Conservation (phyloP, 1,140 invertebrate species). For the Riptortus pedestris region DNA sequence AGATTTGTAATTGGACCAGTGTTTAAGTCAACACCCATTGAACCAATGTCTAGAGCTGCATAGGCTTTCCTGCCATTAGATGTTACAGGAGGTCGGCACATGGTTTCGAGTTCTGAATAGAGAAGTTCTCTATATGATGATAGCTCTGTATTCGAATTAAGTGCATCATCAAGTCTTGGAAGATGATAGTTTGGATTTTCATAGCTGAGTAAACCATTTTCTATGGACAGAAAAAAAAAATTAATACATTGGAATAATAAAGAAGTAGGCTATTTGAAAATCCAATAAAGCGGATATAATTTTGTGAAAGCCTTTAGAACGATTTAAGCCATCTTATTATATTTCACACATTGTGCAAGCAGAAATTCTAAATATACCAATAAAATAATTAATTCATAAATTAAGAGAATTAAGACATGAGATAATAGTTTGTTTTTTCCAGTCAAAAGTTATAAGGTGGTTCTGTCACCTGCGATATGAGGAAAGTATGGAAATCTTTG, state of each 20-base stretch:
- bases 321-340: too few species aligned
- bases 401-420: too few species aligned
- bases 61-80: slow-evolving; percentile 48
- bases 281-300: too few species aligned
- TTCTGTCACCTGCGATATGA: too few species aligned
- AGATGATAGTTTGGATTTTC: slow-evolving; percentile 80
- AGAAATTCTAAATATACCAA: too few species aligned
- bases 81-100: slow-evolving; percentile 38
- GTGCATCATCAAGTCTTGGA: slow-evolving; percentile 61
- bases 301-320: too few species aligned
- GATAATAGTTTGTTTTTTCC: too few species aligned
- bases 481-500: too few species aligned
- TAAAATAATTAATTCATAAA: too few species aligned
- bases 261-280: too few species aligned
- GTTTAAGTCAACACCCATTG: slow-evolving; percentile 60
- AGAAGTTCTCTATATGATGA: slow-evolving; percentile 34
- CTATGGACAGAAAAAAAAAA: slow-evolving; percentile 45
- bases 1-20: slow-evolving; percentile 47
- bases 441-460: too few species aligned
- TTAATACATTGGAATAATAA: slow-evolving; percentile 9
- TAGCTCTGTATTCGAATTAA: slow-evolving; percentile 59
- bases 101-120: slow-evolving; percentile 51
- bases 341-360: too few species aligned
- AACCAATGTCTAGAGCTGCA: slow-evolving; percentile 51
- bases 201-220: slow-evolving; percentile 75